Conservation (phyloP, 2,888 invertebrate species). For the Parnassius smintheus region DNA sequence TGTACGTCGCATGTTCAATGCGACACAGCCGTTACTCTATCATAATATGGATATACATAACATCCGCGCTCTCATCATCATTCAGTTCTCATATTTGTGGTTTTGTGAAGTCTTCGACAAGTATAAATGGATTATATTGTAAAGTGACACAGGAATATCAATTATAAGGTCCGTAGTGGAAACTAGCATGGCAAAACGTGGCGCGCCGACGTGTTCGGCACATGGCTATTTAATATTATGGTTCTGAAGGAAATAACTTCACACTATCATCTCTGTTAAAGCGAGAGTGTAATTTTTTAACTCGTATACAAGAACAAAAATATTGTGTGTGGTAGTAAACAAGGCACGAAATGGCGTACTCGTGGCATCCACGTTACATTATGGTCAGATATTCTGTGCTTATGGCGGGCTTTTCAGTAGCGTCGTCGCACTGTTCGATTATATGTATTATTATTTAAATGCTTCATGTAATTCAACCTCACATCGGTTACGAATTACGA, state of each 20-base stretch:
- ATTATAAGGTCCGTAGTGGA: slow-evolving; percentile 77
- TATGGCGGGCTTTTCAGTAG: slow-evolving; percentile 56
- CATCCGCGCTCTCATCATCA: slow-evolving; percentile 73
- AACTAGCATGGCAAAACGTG: slow-evolving; percentile 69
- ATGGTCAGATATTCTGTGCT: slow-evolving; percentile 57
- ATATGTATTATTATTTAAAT: slow-evolving; percentile 3
- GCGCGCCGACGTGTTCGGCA: slow-evolving; percentile 77
- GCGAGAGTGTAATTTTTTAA: slow-evolving; percentile 52
- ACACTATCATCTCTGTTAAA: slow-evolving; percentile 50
- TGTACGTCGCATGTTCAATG: slow-evolving; percentile 72
- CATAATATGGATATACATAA: slow-evolving; percentile 79
- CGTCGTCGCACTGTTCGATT: slow-evolving; percentile 26
- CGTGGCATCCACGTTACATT: slow-evolving; percentile 74
- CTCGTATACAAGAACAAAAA: slow-evolving; percentile 37
- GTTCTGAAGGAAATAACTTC: slow-evolving; percentile 67
- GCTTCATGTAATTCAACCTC: slow-evolving; percentile 1
- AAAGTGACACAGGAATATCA: slow-evolving; percentile 65
- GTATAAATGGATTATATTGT: slow-evolving; percentile 80
- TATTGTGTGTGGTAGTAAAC: slow-evolving; percentile 32
- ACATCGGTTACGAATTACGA: too few species aligned
- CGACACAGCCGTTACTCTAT: slow-evolving; percentile 63
- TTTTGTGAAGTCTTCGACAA: slow-evolving; percentile 76
- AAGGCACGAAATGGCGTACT: slow-evolving; percentile 56
- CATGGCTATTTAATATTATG: slow-evolving; percentile 74
- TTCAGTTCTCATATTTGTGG: slow-evolving; percentile 76